Evolutionary conservation across 2,888 invertebrate genomes (phyloP), one percentile per base, ranked within the genome.

Genomic region (Thymelicus acteon): DNA sequence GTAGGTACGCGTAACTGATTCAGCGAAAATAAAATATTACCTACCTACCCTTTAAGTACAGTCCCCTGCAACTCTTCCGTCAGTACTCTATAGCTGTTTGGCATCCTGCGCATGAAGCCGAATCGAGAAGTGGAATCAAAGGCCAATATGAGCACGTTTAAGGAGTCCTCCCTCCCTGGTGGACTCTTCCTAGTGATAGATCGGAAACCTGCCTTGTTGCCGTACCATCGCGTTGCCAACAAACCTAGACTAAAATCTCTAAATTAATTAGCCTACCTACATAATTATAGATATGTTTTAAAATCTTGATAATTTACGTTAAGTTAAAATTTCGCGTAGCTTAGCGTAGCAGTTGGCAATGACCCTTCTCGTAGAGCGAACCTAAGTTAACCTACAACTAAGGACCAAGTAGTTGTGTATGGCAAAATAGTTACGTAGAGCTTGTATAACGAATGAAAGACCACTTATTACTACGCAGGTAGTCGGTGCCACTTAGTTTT

Each of bases 51-150:
- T 78, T 97, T 94, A 12, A 98, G 85, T 10, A 97, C 92, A 39
- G 95, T 90, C 2, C 95, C 95, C 7, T 94, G 89, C 63, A 97
- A 83, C 15, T 94, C 90, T 44, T 96, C 92, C 0, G 93, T 95
- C 62, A 98, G 83, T 83, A 95, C 97, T 13, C 95, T 92, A 83
- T 97, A 97, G 8, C 96, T 96, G 78, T 96, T 95, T 0, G 97
- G 97, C 78, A 98, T 90, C 82, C 96, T 96, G 19, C 98, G 93
- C 62, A 96, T 96, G 80, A 97, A 97, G 8, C 97, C 96, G 88
- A 97, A 96, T 63, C 96, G 95, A 0, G 98, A 97, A 0, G 98
- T 88, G 0, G 98, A 98, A 88, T 99, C 98, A 79, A 97, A 97
- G 0, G 98, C 98, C 75, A 98, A 95, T 93, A 98, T 97, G 0